Evolutionary conservation across 37 sponge, comb jelly and placozoan genomes (phyloP).

Genomic region (Oscarella lobularis): DNA sequence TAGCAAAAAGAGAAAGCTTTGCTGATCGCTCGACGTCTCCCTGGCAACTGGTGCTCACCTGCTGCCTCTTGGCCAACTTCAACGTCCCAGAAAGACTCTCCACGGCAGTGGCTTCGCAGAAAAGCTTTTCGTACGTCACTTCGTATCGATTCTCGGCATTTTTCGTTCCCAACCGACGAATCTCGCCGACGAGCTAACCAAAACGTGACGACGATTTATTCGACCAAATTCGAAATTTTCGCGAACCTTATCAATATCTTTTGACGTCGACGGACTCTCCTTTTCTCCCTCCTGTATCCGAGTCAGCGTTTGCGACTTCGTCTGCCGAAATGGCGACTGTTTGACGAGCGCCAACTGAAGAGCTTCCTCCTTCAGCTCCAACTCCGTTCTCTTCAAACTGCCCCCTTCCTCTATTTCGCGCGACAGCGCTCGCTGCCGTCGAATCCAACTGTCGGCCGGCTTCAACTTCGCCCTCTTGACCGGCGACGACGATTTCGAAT

Average conservation of each 20-base stretch:
- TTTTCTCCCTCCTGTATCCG: background rate
- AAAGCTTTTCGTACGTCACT: background rate
- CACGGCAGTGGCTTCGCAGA: background rate
- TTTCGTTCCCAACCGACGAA: background rate
- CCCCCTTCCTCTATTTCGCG: background rate
- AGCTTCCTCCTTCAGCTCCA: background rate
- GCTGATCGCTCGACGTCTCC: too few relatives aligned
- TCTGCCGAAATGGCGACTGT: background rate
- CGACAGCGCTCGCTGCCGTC: background rate
- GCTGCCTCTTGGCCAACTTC: background rate
- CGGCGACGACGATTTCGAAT: background rate
- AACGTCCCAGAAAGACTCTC: background rate
- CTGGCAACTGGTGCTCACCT: too few relatives aligned
- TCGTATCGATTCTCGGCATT: background rate
- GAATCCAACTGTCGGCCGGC: background rate
- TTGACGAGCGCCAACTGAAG: background rate
- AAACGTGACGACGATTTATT: background rate
- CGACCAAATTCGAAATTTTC: too few relatives aligned
- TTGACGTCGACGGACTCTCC: background rate
- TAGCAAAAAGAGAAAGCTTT: too few relatives aligned
- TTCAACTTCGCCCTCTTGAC: background rate
- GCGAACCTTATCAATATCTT: too few relatives aligned
- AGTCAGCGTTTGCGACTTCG: too few relatives aligned
- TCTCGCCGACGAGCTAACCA: background rate
- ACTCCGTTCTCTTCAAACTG: background rate